Evolutionary conservation across 2,888 invertebrate genomes (phyloP).

Genomic region (Platypus cylindrus): DNA sequence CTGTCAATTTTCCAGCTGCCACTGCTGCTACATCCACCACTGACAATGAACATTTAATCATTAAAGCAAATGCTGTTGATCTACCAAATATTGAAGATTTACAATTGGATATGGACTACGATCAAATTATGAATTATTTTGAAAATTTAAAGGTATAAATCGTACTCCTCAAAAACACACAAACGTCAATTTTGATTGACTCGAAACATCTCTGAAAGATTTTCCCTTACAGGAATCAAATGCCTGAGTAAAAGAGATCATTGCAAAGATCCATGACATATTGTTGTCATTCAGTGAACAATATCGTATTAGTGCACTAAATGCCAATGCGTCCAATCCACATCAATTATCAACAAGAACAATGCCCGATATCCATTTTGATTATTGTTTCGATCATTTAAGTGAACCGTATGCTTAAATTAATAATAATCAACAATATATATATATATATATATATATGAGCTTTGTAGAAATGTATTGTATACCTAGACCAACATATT

Average conservation of each 20-base stretch:
- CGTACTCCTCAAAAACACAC: too few species aligned
- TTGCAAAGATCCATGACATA: slow-evolving; percentile 71
- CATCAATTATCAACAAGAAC: too few species aligned
- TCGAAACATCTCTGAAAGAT: too few species aligned
- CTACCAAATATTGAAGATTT: slow-evolving; percentile 67
- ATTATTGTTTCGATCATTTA: slow-evolving; percentile 50
- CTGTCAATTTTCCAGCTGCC: slow-evolving; percentile 23
- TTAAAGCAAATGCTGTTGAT: too few species aligned
- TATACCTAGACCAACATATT: too few species aligned
- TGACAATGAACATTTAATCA: too few species aligned
- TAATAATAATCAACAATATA: too few species aligned
- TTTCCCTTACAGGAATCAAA: slow-evolving; percentile 67
- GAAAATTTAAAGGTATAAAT: slow-evolving; percentile 86
- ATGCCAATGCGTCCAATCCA: slow-evolving; percentile 35
- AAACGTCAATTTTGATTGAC: too few species aligned
- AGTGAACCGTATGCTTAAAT: slow-evolving; percentile 52
- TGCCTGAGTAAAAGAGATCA: slow-evolving; percentile 82
- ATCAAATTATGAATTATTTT: slow-evolving; percentile 96
- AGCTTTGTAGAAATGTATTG: too few species aligned
- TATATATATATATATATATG: neutral
- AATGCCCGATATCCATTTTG: slow-evolving; percentile 37
- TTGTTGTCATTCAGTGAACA: slow-evolving; percentile 61
- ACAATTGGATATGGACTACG: slow-evolving; percentile 82
- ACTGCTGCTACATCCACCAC: too few species aligned
- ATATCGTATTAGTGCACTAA: slow-evolving; percentile 40